Conservation (phyloP, 2,888 invertebrate genomes). For the Apotomis turbidana region DNA sequence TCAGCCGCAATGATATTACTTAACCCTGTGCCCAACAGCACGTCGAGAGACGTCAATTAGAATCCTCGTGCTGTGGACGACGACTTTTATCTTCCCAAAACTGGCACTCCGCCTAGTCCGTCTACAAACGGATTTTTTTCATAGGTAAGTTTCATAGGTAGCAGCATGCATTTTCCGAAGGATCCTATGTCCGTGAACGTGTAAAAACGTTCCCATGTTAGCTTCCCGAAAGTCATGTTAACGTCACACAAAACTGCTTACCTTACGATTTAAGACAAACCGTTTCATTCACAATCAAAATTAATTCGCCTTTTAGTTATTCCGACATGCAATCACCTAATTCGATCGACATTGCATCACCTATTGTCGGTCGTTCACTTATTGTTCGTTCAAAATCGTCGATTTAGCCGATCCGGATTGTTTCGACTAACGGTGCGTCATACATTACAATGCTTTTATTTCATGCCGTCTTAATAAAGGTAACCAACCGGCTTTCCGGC, state of each 20-base stretch:
- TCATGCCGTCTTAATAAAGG: slow-evolving; percentile 1
- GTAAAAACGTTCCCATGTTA: no score
- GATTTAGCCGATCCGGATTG: slow-evolving; percentile 21
- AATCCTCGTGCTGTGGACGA: no score
- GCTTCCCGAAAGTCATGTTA: no score
- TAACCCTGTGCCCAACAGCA: no score
- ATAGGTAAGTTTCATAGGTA: no score
- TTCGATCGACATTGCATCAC: slow-evolving; percentile 22
- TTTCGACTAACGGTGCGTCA: slow-evolving; percentile 27
- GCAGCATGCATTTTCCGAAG: no score
- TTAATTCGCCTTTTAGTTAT: slow-evolving; percentile 5
- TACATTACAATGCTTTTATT: slow-evolving; percentile 24
- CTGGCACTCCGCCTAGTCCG: no score
- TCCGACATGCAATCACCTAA: slow-evolving; percentile 27
- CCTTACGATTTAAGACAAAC: slow-evolving; percentile 15
- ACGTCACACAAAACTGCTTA: background rate
- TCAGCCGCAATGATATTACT: no score
- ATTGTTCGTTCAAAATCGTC: slow-evolving; percentile 21
- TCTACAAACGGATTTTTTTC: no score
- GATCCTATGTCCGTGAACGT: no score
- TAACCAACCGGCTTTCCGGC: background rate
- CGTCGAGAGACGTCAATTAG: no score
- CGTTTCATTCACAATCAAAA: slow-evolving; percentile 13
- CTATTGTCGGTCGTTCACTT: slow-evolving; percentile 30
- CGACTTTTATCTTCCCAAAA: no score